Conservation (phyloP, 2,888 invertebrate genomes). For the Sussaba pulchella region DNA sequence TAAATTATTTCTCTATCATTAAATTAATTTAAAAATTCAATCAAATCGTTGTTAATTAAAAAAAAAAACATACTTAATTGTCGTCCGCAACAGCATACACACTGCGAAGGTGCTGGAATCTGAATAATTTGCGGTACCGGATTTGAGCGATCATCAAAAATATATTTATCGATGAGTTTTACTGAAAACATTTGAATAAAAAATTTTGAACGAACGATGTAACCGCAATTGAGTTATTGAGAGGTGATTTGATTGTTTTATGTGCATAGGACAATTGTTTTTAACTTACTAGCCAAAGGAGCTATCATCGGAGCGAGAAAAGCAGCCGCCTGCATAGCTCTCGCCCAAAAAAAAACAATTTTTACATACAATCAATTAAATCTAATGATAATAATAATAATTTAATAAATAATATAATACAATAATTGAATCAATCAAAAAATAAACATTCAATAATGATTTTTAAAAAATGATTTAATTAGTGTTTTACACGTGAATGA, state of each 20-base stretch:
- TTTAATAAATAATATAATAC: background rate
- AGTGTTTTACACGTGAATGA: background rate
- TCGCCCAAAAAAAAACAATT: conserved; percentile 4
- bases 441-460: background rate
- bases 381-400: background rate
- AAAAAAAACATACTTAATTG: conserved; percentile 12
- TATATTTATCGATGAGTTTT: conserved; percentile 63
- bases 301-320: conserved; percentile 59
- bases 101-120: conserved; percentile 50
- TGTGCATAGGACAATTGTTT: background rate
- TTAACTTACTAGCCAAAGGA: conserved; percentile 63
- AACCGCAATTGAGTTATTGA: background rate
- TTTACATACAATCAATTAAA: background rate
- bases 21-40: background rate
- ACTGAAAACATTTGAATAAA: conserved; percentile 47
- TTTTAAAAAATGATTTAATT: background rate
- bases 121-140: conserved; percentile 53
- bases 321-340: conserved; percentile 56
- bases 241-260: background rate
- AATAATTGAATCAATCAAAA: background rate
- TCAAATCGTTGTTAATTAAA: background rate
- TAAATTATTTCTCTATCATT: too few species aligned
- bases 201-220: background rate
- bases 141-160: conserved; percentile 51
- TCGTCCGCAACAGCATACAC: conserved; percentile 53